Percentiles rank a stretch among this genome's conserved stretches.
phyloP scores from a whole-genome alignment of 2,113 vertebrate species.

The Spea multiplicata region DNA sequence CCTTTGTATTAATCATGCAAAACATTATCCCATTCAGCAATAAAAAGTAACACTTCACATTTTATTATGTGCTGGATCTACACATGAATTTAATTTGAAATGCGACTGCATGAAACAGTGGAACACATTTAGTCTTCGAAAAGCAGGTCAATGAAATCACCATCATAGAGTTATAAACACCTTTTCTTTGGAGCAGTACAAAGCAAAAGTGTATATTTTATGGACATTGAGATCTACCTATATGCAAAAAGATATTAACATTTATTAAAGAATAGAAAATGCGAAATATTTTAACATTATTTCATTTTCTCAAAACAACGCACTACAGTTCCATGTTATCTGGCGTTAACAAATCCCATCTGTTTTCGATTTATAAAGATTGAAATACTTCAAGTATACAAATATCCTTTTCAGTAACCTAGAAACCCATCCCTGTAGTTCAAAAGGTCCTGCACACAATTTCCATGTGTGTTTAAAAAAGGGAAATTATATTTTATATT shows the following conservation, averaged over 20 bases:
- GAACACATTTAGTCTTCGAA: neutral
- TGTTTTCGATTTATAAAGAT: slow-evolving; percentile 24
- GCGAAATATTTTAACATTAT: slow-evolving; percentile 11
- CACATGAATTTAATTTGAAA: neutral
- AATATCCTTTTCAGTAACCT: slow-evolving; percentile 38
- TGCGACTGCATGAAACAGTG: neutral
- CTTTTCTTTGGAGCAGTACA: neutral
- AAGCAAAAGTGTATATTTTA: no score
- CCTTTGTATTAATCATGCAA: slow-evolving; percentile 2
- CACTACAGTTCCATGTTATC: slow-evolving; percentile 34
- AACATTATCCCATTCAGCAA: neutral
- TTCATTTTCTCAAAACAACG: slow-evolving; percentile 32
- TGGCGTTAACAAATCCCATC: slow-evolving; percentile 40
- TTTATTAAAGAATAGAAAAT: neutral
- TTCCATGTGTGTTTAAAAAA: slow-evolving; percentile 19
- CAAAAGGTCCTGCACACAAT: slow-evolving; percentile 39
- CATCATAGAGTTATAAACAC: neutral
- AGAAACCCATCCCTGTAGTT: slow-evolving; percentile 39
- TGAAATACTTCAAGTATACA: slow-evolving; percentile 42
- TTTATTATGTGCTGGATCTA: neutral
- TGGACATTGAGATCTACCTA: no score
- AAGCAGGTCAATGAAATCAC: neutral
- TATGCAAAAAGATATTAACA: neutral
- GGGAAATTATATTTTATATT: slow-evolving; percentile 1
- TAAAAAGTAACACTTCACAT: neutral